Evolutionary conservation across 2,888 invertebrate genomes (phyloP), one percentile per base, ranked within the genome.

Genomic region (Xestia ashworthii): DNA sequence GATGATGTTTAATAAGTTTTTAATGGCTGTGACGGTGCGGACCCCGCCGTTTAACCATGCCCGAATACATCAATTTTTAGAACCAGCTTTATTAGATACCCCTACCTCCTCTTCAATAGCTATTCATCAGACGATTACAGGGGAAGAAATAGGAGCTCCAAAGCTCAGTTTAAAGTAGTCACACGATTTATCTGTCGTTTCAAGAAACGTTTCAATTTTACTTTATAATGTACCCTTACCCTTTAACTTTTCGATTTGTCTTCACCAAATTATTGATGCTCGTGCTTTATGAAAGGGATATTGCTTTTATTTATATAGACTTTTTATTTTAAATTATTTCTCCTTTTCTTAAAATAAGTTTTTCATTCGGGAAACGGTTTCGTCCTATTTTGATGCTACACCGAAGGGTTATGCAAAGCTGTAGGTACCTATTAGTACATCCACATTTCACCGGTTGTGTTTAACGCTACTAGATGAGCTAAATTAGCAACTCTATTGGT

Each of bases 1-100:
- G 97, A 97, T 97, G 97, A 97, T 97, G 97, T 97, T 97, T 97
- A 97, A 97, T 97, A 97, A 97, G 97, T 97, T 97, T 97, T 97
- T 97, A 97, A 97, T 97, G 97, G 97, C 97, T 94, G 94, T 95
- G 93, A 94, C 94, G 95, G 91, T 90, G 92, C 92, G 93, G 91
- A 91, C 92, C 89, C 93, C 91, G 92, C 84, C 93, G 94, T 92
- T 95, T 95, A 96, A 94, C 92, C 92, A 89, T 90, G 89, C 90
- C 93, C 92, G 90, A 93, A 94, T 92, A 92, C 89, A 91, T 91
- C 88, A 91, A 90, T 91, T 90, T 91, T 90, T 87, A 88, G 81
- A 80, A 90, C 93, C 93, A 92, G 76, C 85, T 81, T 86, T 82
- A 84, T 80, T 74, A 85, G 93, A 91, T 70, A 87, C 82, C 44